Base-by-base conservation (phyloP, 2,888 invertebrate species). In the Ochropacha duplaris region DNA sequence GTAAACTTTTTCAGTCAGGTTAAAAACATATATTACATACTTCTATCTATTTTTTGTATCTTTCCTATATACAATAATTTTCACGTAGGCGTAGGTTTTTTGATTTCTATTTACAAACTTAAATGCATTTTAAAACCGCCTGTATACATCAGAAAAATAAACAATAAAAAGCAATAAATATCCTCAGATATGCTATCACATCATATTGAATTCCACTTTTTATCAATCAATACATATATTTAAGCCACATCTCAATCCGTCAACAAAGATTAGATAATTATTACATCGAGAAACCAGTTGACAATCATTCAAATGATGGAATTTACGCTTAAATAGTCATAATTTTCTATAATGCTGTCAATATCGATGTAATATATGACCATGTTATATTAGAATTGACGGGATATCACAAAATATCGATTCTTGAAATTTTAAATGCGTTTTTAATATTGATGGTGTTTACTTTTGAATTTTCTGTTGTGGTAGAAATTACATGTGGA, bases 261-360 rank as follows among this genome's bases (percentile, higher is more conserved):
- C 69, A 65, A 64, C 63, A 61, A 34, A 54, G 58, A 66, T 72
- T 75, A 72, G 71, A 71, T 74, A 66, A 67, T 69, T 68, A 64
- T 64, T 62, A 62, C 56, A 59, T 59, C 65, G 64, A 51, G 63
- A 68, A 72, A 71, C 69, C 68, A 57, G 76, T 73, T 72, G 71
- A 70, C 68, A 66, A 57, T 26, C 57, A 57, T 58, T 59, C 44
- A 62, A 59, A 61, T 58, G 57, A 57, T 65, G 60, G 66, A 74
- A 83, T 81, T 84, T 79, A 75, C 75, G 76, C 78, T 81, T 84
- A 82, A 84, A 84, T 81, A 70, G 72, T 68, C 70, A 77, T 82
- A 80, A 83, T 83, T 80, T 79, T 79, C 78, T 72, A 78, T 80
- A 78, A 80, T 60, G 56, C 71, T 81, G 81, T 78, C 85, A 81